Conservation (phyloP, 2,113 vertebrate genomes). For the Pimephales promelas region DNA sequence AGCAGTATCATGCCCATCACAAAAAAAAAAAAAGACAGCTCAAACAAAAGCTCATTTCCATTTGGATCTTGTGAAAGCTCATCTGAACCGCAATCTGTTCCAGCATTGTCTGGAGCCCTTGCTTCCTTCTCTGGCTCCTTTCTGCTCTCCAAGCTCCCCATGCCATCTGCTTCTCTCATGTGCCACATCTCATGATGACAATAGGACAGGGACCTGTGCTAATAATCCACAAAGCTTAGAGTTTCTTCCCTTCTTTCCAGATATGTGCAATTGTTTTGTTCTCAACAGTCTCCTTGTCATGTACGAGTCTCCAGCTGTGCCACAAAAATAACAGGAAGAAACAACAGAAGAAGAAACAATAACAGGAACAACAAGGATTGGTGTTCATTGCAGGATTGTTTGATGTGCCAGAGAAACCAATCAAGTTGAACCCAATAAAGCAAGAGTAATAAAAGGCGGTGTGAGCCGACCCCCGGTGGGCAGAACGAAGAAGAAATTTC, state of each 20-base stretch:
- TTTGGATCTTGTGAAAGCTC: conserved; percentile 38
- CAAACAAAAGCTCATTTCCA: conserved; percentile 41
- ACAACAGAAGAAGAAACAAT: conserved; percentile 3
- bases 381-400: conserved; percentile 11
- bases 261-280: neutral
- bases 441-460: conserved; percentile 2
- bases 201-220: conserved; percentile 9
- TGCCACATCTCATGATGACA: conserved; percentile 21
- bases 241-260: neutral
- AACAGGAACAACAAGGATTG: neutral
- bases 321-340: neutral
- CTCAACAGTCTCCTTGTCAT: neutral
- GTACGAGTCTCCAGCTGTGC: conserved; percentile 9
- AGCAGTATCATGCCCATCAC: conserved; percentile 33
- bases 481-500: neutral
- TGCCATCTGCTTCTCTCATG: conserved; percentile 37
- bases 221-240: neutral
- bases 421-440: conserved; percentile 25
- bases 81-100: conserved; percentile 32
- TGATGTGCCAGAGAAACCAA: conserved; percentile 12
- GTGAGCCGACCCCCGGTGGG: neutral
- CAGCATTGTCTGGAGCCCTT: conserved; percentile 21
- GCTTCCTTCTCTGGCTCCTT: conserved; percentile 21
- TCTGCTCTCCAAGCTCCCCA: conserved; percentile 27
- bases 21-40: neutral